Evolutionary conservation across 64 coral and sea anemone genomes (phyloP).

Genomic region (Pocillopora verrucosa): DNA sequence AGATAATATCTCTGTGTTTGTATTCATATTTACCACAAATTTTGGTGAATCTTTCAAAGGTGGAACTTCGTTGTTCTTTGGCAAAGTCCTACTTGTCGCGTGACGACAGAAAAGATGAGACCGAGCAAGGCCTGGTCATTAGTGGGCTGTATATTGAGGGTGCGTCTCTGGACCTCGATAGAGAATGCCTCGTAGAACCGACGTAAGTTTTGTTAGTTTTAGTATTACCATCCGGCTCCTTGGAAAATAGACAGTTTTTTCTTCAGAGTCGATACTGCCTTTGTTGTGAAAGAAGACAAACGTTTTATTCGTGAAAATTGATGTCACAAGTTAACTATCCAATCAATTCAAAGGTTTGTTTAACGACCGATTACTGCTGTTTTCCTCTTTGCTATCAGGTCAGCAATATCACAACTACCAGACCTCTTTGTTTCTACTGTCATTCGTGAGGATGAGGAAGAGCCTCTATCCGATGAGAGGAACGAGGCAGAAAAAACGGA

Average conservation of each 20-base stretch:
- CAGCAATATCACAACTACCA: slow-evolving; percentile 27
- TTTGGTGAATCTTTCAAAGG: slow-evolving; percentile 10
- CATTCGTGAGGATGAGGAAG: not conserved
- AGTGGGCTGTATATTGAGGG: slow-evolving; percentile 71
- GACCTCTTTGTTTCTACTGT: slow-evolving; percentile 50
- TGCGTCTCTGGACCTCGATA: slow-evolving; percentile 38
- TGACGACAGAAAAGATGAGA: slow-evolving; percentile 6
- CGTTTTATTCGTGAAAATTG: no score
- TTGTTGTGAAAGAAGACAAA: no score
- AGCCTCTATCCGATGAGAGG: not conserved
- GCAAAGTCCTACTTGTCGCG: slow-evolving; percentile 20
- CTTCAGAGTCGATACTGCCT: not conserved
- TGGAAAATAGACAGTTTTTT: not conserved
- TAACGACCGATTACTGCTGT: not conserved
- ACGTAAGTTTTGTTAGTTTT: slow-evolving; percentile 27
- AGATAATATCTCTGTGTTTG: no score
- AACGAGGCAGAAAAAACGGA: slow-evolving; percentile 17
- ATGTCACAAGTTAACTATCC: not conserved
- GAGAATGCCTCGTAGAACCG: slow-evolving; percentile 45
- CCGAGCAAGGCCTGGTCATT: slow-evolving; percentile 51
- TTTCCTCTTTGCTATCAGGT: not conserved
- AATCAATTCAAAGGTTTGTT: not conserved
- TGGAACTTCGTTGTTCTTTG: slow-evolving; percentile 42
- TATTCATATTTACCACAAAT: no score
- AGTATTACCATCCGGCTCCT: not conserved